Conservation (phyloP, 1,140 invertebrate species). For the Lepidurus arcticus region DNA sequence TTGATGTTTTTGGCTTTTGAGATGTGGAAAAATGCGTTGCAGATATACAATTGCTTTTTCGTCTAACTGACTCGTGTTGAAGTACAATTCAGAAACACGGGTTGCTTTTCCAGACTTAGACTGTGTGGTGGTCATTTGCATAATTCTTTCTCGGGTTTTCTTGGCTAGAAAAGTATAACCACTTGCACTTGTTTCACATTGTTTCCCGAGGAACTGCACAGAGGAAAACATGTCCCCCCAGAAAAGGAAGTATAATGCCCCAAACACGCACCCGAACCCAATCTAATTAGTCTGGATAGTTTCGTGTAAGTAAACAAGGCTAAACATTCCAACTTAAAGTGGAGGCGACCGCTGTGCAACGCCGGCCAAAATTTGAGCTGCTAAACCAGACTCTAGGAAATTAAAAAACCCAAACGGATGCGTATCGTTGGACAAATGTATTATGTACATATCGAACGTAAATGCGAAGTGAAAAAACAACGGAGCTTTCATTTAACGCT, state of each 20-base stretch:
- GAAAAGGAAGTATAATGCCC: neutral
- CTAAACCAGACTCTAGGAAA: too few relatives aligned
- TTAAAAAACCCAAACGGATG: too few relatives aligned
- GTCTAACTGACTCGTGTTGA: neutral
- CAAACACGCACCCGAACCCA: constrained; percentile 14
- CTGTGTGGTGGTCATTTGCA: neutral
- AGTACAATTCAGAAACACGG: neutral
- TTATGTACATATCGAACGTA: too few relatives aligned
- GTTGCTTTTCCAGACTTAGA: neutral
- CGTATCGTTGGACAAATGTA: too few relatives aligned
- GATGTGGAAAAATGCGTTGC: too few relatives aligned
- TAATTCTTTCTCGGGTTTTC: neutral
- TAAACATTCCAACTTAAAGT: neutral
- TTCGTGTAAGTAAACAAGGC: neutral
- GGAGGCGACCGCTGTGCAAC: neutral
- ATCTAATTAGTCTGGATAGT: constrained; percentile 9
- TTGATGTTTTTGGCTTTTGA: neutral
- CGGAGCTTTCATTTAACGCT: too few relatives aligned
- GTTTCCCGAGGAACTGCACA: neutral
- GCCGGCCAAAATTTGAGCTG: too few relatives aligned
- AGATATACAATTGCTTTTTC: neutral
- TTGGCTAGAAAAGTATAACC: neutral
- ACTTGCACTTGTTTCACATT: constrained; percentile 5
- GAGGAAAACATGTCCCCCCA: neutral
- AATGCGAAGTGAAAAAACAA: too few relatives aligned